Conservation (phyloP, 2,113 vertebrate genomes). For the Nannobrachium achirus region DNA sequence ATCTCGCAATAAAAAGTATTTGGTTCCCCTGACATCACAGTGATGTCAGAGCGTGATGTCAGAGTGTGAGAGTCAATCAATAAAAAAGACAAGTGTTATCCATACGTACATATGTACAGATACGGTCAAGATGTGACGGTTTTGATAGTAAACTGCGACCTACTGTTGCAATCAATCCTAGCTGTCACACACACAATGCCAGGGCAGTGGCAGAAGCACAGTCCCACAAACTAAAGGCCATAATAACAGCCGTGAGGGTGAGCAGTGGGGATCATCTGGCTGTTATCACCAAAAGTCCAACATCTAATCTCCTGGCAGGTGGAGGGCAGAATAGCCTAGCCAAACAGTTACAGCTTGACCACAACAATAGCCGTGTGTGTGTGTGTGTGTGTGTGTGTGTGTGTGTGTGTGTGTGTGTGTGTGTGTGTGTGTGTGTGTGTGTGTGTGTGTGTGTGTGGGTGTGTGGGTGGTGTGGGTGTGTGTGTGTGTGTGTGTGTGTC, state of each 20-base stretch:
- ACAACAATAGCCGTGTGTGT: background rate
- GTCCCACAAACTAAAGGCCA: background rate
- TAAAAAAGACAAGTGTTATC: no score
- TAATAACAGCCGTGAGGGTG: slow-evolving; percentile 15
- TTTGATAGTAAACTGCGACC: no score
- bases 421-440: slow-evolving; percentile 1
- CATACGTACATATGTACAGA: no score
- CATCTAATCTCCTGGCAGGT: slow-evolving; percentile 54
- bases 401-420: slow-evolving; percentile 3
- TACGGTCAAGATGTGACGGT: no score
- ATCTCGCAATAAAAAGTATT: no score
- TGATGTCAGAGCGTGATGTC: no score
- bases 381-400: slow-evolving; percentile 10
- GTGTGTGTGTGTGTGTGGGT: background rate
- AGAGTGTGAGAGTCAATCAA: no score
- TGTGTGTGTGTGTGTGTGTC: background rate
- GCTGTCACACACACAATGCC: no score
- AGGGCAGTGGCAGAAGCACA: background rate
- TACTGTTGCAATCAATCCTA: no score
- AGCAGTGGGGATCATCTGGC: slow-evolving; percentile 39
- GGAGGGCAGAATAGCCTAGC: slow-evolving; percentile 28
- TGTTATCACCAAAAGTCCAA: slow-evolving; percentile 54
- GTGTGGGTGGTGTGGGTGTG: background rate
- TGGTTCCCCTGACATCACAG: no score
- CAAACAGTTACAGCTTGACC: slow-evolving; percentile 23